Evolutionary conservation across 1,140 invertebrate genomes (phyloP).

Genomic region (Cotesia typhae): DNA sequence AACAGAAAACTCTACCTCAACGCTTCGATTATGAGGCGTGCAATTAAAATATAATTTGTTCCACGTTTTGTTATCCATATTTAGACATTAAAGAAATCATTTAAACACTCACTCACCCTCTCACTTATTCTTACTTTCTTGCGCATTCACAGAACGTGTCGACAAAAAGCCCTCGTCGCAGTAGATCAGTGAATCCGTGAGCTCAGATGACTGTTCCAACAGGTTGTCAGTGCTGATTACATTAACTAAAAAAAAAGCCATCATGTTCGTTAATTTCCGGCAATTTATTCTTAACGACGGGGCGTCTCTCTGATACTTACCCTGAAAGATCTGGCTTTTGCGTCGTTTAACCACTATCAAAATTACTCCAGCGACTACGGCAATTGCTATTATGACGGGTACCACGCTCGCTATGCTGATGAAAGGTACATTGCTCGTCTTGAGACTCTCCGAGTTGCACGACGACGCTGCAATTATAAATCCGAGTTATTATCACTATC

Average conservation of each 20-base stretch:
- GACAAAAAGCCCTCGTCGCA: conserved; percentile 20
- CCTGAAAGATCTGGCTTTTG: not conserved
- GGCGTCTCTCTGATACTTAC: conserved; percentile 18
- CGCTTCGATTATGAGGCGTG: too few species aligned
- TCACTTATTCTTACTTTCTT: too few species aligned
- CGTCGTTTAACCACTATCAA: conserved; percentile 21
- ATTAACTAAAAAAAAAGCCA: conserved; percentile 19
- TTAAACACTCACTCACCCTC: too few species aligned
- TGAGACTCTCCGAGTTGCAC: conserved; percentile 10
- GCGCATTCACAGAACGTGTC: too few species aligned
- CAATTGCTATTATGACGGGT: conserved; percentile 22
- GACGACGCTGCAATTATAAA: conserved; percentile 25
- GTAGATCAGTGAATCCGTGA: conserved; percentile 14
- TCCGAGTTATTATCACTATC: conserved; percentile 3
- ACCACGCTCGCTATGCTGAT: conserved; percentile 8
- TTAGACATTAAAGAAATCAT: too few species aligned
- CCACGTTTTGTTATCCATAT: too few species aligned
- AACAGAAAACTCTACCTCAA: too few species aligned
- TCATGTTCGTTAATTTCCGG: conserved; percentile 3
- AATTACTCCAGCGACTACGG: not conserved
- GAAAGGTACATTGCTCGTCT: conserved; percentile 17
- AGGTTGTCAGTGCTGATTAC: conserved; percentile 29
- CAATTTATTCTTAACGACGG: conserved; percentile 15
- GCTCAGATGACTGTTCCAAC: conserved; percentile 28
- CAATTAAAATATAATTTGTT: too few species aligned